Conservation (phyloP, 2,113 vertebrate genomes). For the Nycticorax nycticorax region DNA sequence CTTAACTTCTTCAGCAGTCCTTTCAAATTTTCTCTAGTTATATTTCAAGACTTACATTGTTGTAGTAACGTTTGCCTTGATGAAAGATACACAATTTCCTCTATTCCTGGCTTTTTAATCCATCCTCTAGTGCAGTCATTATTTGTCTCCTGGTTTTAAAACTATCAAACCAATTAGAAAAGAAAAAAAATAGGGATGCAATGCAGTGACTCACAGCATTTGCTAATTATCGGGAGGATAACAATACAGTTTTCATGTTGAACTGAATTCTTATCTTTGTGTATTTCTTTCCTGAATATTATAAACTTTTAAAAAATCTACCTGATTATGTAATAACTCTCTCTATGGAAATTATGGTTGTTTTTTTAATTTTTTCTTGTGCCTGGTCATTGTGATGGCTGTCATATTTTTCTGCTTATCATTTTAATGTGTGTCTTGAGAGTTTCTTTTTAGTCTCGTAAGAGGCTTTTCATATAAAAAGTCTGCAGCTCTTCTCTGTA, state of each 20-base stretch:
- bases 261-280: not conserved
- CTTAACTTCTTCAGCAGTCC: not conserved
- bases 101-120: not conserved
- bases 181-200: not conserved
- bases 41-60: not conserved
- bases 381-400: not conserved
- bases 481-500: not conserved
- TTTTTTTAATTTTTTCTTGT: not conserved
- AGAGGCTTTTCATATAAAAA: not conserved
- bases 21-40: not conserved
- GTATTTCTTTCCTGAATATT: not conserved
- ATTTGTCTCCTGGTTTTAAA: not conserved
- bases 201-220: not conserved
- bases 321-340: not conserved
- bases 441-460: not conserved
- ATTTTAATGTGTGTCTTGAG: not conserved
- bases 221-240: not conserved
- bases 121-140: not conserved
- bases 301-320: not conserved
- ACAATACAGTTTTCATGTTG: not conserved
- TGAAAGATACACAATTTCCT: not conserved
- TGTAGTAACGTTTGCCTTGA: not conserved
- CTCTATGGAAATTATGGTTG: not conserved
- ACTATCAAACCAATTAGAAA: not conserved
- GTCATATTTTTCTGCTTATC: not conserved